Percentiles rank a stretch among this genome's conserved stretches.
phyloP scores from a whole-genome alignment of 2,888 invertebrate genomes.

The Sipunculus nudus region DNA sequence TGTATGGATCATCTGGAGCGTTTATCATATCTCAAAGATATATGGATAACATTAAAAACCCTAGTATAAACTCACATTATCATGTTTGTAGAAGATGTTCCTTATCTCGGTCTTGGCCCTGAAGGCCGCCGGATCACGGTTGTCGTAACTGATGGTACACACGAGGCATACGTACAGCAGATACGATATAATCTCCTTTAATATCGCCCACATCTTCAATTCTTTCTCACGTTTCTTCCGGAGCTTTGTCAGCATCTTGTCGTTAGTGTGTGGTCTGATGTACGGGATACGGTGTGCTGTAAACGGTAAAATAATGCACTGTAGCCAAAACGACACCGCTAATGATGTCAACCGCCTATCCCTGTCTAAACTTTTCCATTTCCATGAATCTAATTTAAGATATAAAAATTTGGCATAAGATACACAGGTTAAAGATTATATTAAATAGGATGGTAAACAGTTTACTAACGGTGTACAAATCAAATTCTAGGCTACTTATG shows the following conservation, averaged over 20 bases:
- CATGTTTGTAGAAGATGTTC: conserved; percentile 35
- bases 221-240: conserved; percentile 64
- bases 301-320: neutral
- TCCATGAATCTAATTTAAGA: no score
- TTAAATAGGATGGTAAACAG: neutral
- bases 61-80: neutral
- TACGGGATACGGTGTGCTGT: conserved; percentile 23
- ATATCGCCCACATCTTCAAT: conserved; percentile 66
- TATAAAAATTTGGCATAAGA: neutral
- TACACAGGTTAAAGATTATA: neutral
- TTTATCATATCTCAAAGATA: no score
- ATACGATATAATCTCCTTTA: conserved; percentile 66
- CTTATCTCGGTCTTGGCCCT: conserved; percentile 62
- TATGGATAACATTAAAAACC: no score
- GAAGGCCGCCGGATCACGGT: conserved; percentile 63
- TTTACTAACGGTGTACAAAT: no score
- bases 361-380: no score
- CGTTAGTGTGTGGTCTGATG: conserved; percentile 18
- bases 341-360: no score
- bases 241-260: conserved; percentile 53
- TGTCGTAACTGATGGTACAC: conserved; percentile 65
- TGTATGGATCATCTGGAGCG: no score
- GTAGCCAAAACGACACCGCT: no score
- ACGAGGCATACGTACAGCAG: conserved; percentile 67
- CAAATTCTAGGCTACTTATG: no score